Evolutionary conservation across 2,113 vertebrate genomes (phyloP), one percentile per base, ranked within the genome.

Genomic region (Rousettus leschenaultii): DNA sequence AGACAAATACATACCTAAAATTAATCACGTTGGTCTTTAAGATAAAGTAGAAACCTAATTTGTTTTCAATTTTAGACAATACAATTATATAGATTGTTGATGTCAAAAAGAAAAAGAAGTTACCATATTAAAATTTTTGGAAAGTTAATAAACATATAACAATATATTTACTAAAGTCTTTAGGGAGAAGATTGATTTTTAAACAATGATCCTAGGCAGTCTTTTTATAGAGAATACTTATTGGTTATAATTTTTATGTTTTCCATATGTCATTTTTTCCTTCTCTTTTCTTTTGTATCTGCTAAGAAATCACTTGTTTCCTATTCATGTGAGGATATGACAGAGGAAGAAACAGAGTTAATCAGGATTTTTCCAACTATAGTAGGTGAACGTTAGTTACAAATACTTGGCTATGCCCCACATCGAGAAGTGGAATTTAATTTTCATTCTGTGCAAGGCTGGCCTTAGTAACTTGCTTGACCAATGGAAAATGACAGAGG

Each of bases 21-120:
- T 77, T 77, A 96, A 87, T 92, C 35, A 90, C 59, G n/a, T 57
- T 63, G 48, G 40, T 83, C 8, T 93, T 71, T 75, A 87, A 53
- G 22, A 74, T 75, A 84, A 26, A 55, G 1, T 85, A 57, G 4
- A 79, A 95, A 61, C 0, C 5, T 79, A 45, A 43, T 45, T 77
- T 79, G 7, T 38, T 57, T 71, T 40, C n/a, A 63, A 21, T 16
- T 96, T 88, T 83, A 77, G 45, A 35, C 13, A 6, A 84, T 10
- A 59, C 71, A 48, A 87, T 66, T 88, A 70, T 38, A n/a, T 74
- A 7, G 2, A 57, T 59, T 77, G 16, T 22, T 28, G 14, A 78
- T 89, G 3, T 26, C 68, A 40, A 75, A 83, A 91, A 77, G 5
- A 57, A 79, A 90, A 73, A 70, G 1, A 45, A 73, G 1, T 45